Base-by-base conservation (phyloP, 2,888 invertebrate genomes). In the Thecophora atra region DNA sequence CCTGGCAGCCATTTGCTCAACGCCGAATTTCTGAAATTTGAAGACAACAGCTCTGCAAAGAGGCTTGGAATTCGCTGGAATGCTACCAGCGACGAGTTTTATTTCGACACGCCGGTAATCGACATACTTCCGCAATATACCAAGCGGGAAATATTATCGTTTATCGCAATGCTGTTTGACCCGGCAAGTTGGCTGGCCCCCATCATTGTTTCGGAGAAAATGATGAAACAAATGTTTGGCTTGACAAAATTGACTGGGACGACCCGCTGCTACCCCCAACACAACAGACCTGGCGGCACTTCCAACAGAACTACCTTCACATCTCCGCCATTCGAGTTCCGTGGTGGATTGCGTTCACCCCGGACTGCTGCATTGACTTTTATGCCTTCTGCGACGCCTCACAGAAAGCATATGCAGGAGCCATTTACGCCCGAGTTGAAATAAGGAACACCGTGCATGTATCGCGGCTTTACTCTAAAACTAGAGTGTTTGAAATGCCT, bases 161-260 rank as follows among this genome's bases (percentile, higher is more conserved):
- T 13, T 15, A 64, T 64, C 5, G 44, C 64, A 5, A 37, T 47
- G 26, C 44, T 64, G n/a, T 51, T 64, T 47, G 64, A 64, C 47
- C 64, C 64, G 5, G 64, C 44, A 6, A 63, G 71, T 4, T 73
- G 70, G 63, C 21, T 73, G 70, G 63, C 21, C 68, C 28, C 42
- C 71, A 13, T 71, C 73, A 62, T 70, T 11, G 54, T 74, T 3
- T 26, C 62, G 26, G 73, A 70, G 6, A 75, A 75, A 62, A 47
- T 73, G 21, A 62, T 75, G 0, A 62, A 73, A 63, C 74, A 75
- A 56, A 68, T 47, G 51, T 75, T 0, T 73, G 73, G 75, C 30
- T 75, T 3, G 71, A 75, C 28, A 62, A 71, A 5, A 19, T 44
- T 11, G 26, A 70, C 3, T 73, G 74, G 74, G 71, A 75, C 42